A percentile compares a stretch with the other conserved stretches of the same genome.
phyloP scores from a whole-genome alignment of 2,113 vertebrate genomes.

The Climacteris rufus region DNA sequence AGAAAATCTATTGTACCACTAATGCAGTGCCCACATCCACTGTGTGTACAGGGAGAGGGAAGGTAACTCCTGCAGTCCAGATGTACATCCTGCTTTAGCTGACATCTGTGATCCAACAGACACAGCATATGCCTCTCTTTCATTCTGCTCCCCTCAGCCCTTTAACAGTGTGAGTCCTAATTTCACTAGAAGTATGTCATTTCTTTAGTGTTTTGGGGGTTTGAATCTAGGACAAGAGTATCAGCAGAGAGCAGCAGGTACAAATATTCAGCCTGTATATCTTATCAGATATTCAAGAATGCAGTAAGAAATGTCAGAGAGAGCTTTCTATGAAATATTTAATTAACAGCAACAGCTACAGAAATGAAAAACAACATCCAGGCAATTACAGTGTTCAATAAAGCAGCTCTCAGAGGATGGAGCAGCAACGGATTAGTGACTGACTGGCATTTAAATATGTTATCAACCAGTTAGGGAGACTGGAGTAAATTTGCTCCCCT shows the following conservation, averaged over 20 bases:
- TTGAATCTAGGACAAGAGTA: constrained; percentile 79
- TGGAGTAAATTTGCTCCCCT: constrained; percentile 48
- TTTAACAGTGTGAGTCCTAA: constrained; percentile 82
- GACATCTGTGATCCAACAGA: background rate
- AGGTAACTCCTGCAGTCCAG: background rate
- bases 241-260: constrained; percentile 79
- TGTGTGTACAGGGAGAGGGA: background rate
- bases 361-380: constrained; percentile 81
- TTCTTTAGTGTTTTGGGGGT: constrained; percentile 89
- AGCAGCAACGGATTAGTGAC: constrained; percentile 70
- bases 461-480: constrained; percentile 73
- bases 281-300: constrained; percentile 81
- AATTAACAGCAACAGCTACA: constrained; percentile 81
- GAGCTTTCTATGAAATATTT: constrained; percentile 78
- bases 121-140: constrained; percentile 51
- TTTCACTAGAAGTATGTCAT: constrained; percentile 89
- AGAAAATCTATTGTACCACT: background rate
- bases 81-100: background rate
- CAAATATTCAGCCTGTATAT: constrained; percentile 67
- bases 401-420: constrained; percentile 72
- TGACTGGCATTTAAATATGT: constrained; percentile 79
- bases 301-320: constrained; percentile 72
- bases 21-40: background rate
- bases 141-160: constrained; percentile 56
- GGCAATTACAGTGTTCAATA: constrained; percentile 79